Evolutionary conservation across 2,113 vertebrate genomes (phyloP), one percentile per base, ranked within the genome.

Genomic region (Eurystomus gularis): DNA sequence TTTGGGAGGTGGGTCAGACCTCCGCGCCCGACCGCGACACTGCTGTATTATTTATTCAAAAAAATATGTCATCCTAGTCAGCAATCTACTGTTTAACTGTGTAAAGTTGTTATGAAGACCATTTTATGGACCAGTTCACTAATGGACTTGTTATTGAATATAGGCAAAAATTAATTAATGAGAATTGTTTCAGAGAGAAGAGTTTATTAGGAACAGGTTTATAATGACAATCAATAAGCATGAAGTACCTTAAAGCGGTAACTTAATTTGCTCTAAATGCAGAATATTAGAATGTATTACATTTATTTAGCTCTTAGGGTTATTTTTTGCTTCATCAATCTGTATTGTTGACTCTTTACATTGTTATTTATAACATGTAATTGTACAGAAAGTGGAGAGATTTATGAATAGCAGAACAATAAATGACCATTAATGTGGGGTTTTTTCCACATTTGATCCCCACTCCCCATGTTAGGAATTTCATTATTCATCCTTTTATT

Each of bases 211-310:
- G 90, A 95, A 82, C 21, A 87, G 28, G 26, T 75, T 89, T 90
- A 90, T 66, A 90, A 88, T 35, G 6, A 72, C 83, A 86, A 93
- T 62, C 60, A 88, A 82, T 93, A 81, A 92, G 28, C 44, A 84
- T 55, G 25, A 94, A 91, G 54, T 72, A 89, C 21, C 87, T 88
- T 52, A 52, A 72, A 94, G 40, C 3, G 3, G 55, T 87, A 88
- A 90, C 40, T 95, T 87, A n/a, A 90, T 79, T 82, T 87, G 39
- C 16, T 87, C 26, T 58, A 82, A 66, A 92, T 64, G 12, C 55
- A 92, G 44, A 80, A 68, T 23, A 88, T 78, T 84, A 75, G 42
- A 82, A 95, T 95, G 86, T 82, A 92, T 86, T 86, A 83, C 46
- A 69, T 88, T 90, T 93, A 90, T 88, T 95, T 86, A 88, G 49